Evolutionary conservation across 2,888 invertebrate genomes (phyloP), one percentile per base, ranked within the genome.

Genomic region (Phytoseiulus persimilis): DNA sequence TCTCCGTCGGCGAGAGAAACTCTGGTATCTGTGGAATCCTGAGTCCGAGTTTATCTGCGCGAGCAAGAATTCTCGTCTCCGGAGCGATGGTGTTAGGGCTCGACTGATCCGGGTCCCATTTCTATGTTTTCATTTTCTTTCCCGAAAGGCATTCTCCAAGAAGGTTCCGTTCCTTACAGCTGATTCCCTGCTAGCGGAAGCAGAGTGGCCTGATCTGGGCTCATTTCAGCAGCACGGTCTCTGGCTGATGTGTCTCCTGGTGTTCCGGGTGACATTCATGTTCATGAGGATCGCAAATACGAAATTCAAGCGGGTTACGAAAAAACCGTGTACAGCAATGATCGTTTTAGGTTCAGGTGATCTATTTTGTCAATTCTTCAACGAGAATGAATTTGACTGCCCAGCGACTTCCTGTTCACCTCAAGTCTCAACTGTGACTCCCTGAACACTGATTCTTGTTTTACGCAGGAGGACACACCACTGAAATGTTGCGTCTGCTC

Each of bases 311-410:
- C 87, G 39, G 18, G 6, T 31, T 23, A 33, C 33, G 28, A 87
- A 87, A 18, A 87, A 87, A 18, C 87, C 87, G 33, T 87, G 87
- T 23, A 87, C 9, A 14, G 87, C 87, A 87, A 87, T 87, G 87
- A 39, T 87, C 33, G 87, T 87, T 32, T 45, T 87, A 23, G 87
- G 87, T 45, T 87, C 87, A 32, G 87, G 87, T 87, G 33, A 87
- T 23, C 39, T 39, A 39, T 39, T 3, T 6, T 39, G 39, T 6
- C 39, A n/a, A n/a, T n/a, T n/a, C n/a, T n/a, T n/a, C n/a, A n/a
- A n/a, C n/a, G n/a, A n/a, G n/a, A n/a, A n/a, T n/a, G n/a, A n/a
- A n/a, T n/a, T n/a, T n/a, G n/a, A n/a, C n/a, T n/a, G n/a, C 65
- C 14, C 28, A 11, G 18, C 14, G 14, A 65, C 2, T 28, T 28